Evolutionary conservation across 2,113 vertebrate genomes (phyloP), one percentile per base, ranked within the genome.

Genomic region (Erinaceus europaeus): DNA sequence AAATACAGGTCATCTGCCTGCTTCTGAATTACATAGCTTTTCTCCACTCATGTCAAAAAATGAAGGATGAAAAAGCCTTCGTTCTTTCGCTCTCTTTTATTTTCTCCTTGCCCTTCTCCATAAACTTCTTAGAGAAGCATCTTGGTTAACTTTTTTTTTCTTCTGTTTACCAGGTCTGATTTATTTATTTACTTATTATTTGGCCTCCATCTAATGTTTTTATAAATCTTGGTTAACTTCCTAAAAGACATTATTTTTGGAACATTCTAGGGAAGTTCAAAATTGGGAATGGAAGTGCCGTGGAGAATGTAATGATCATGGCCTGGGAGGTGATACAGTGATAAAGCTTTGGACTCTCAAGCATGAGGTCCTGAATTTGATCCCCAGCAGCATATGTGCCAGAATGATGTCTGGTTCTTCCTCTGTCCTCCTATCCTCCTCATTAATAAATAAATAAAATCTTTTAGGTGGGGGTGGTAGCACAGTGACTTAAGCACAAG

Each of bases 1-100:
- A 64, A 72, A 94, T 80, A 40, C 89, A 65, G 80, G 73, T 76
- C 80, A 65, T 74, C 61, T 46, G 88, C 83, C 95, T 96, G 75
- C 94, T 90, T 86, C 14, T 57, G 18, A 48, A 46, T 38, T 48
- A 44, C 57, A 65, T 2, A 36, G 21, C 6, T 71, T 78, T 73
- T 79, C 32, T 65, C 71, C 34, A 44, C 44, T 67, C 48, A 2
- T 6, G 5, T 50, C 83, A 65, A 32, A 78, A 69, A 92, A 25
- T 3, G 65, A 57, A 86, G 25, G 7, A 23, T 3, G 73, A 76
- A 3, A n/a, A 36, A 81, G 52, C 3, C 6, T 25, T 25, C 13
- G 4, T 57, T 73, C 34, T 55, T 2, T 2, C 57, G 64, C 40
- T 52, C 3, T 29, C 13, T 73, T 11, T 27, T 27, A 57, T 85